Conservation (phyloP, 2,113 vertebrate genomes). For the Leucoraja erinaceus region DNA sequence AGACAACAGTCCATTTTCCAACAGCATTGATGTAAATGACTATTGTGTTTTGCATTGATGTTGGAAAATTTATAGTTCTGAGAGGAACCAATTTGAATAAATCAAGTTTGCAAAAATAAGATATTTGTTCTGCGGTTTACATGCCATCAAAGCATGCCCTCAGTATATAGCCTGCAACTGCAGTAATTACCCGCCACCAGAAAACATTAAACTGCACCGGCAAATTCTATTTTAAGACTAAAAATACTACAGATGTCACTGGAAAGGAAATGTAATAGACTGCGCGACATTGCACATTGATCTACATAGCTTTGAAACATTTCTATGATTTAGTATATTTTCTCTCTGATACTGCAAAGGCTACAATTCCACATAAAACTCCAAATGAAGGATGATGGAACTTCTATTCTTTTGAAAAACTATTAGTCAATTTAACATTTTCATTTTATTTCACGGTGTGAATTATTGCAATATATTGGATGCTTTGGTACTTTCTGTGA, state of each 20-base stretch:
- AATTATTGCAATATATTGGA: not conserved
- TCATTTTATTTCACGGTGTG: not conserved
- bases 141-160: no score
- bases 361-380: not conserved
- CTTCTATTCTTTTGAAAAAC: not conserved
- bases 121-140: not conserved
- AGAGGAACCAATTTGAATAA: not conserved
- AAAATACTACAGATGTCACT: not conserved
- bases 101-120: not conserved
- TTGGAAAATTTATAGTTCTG: not conserved
- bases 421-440: not conserved
- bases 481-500: not conserved
- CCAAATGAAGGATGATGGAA: not conserved
- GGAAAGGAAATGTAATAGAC: not conserved
- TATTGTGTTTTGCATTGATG: not conserved
- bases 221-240: not conserved
- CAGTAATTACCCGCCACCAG: not conserved
- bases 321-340: not conserved
- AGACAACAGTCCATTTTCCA: not conserved
- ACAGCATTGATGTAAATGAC: not conserved
- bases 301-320: not conserved
- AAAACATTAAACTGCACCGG: not conserved
- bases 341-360: not conserved
- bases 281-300: not conserved
- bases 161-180: not conserved